phyloP scores from a whole-genome alignment of 2,113 vertebrate genomes.

The Nothocercus nigrocapillus region DNA sequence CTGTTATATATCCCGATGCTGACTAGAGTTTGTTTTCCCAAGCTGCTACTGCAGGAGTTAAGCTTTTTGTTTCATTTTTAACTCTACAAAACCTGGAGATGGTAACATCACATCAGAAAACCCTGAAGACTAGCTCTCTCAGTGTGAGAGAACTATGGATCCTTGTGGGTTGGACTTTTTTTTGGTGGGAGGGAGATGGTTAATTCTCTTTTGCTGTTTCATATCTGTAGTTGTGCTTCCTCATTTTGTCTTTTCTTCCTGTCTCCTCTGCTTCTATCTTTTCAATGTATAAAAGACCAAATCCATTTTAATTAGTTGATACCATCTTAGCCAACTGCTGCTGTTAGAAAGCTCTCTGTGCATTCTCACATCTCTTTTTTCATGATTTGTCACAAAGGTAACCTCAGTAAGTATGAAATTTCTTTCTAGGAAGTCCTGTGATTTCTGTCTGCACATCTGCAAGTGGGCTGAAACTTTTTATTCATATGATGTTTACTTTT shows the following conservation, averaged over 20 bases:
- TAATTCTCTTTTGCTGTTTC: background rate
- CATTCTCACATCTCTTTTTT: background rate
- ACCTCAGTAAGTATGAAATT: background rate
- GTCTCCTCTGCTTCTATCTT: background rate
- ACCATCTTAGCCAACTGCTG: background rate
- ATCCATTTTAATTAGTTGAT: background rate
- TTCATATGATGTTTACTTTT: background rate
- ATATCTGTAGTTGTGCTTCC: background rate
- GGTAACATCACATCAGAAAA: fast-evolving
- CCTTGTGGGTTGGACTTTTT: background rate
- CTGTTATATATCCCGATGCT: background rate
- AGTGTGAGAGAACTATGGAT: background rate
- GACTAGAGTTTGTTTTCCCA: background rate
- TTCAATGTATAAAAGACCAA: background rate
- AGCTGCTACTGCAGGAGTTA: background rate
- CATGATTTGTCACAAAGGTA: background rate
- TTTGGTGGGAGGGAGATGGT: background rate
- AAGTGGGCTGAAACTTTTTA: background rate
- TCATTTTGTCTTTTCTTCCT: background rate
- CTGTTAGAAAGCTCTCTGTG: background rate
- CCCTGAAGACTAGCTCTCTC: background rate
- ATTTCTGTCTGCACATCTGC: background rate
- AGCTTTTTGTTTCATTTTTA: background rate
- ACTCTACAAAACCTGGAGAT: background rate
- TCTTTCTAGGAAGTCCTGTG: background rate